Percentiles rank a stretch among this genome's conserved stretches.
Evolutionary conservation across 2,888 invertebrate genomes (phyloP).

Genomic region (Tenthredo notha): DNA sequence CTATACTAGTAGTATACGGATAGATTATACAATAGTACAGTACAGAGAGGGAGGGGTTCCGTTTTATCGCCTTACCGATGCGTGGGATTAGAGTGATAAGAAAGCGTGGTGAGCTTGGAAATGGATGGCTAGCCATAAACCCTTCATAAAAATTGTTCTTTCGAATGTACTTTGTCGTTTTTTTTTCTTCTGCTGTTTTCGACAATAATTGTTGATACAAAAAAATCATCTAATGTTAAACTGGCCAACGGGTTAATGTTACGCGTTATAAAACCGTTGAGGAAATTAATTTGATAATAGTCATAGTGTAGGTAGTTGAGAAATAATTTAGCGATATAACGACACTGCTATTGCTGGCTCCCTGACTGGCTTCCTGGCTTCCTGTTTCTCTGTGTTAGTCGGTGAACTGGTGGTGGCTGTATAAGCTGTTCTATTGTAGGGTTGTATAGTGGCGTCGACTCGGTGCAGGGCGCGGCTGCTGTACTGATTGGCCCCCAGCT

Average conservation of each 20-base stretch:
- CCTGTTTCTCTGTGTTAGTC: constrained; percentile 11
- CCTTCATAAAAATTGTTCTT: background rate
- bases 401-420: constrained; percentile 44
- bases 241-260: background rate
- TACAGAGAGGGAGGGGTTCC: background rate
- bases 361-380: constrained; percentile 39
- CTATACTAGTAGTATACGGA: background rate
- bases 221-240: background rate
- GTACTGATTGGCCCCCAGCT: constrained; percentile 76
- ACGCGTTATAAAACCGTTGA: constrained; percentile 20
- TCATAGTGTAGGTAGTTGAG: constrained; percentile 63
- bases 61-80: background rate
- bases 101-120: background rate
- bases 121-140: background rate
- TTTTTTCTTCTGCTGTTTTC: too few relatives aligned
- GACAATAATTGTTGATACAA: background rate
- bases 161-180: background rate
- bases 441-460: constrained; percentile 63
- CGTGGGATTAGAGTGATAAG: background rate
- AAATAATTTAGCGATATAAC: constrained; percentile 73
- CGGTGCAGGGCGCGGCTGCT: constrained; percentile 60
- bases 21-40: constrained; percentile 5
- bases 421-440: constrained; percentile 70
- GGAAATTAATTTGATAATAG: constrained; percentile 68
- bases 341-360: constrained; percentile 69